phyloP scores from a whole-genome alignment of 2,113 vertebrate genomes.

The Phrynosoma platyrhinos region DNA sequence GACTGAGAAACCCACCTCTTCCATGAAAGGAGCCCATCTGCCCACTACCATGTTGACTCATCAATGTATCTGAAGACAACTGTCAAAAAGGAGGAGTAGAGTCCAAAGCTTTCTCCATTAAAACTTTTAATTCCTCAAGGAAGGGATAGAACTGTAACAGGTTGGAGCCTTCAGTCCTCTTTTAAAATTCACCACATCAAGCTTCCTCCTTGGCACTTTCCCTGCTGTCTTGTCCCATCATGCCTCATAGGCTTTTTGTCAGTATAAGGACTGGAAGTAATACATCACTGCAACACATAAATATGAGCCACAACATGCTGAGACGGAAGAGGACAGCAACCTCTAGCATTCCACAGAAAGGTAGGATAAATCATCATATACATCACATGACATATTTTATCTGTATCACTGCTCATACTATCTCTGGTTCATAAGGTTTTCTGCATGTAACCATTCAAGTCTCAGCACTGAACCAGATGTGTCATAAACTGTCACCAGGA shows the following conservation, averaged over 20 bases:
- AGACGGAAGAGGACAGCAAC: neutral
- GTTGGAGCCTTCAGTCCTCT: neutral
- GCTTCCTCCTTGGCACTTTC: neutral
- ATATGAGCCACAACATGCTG: neutral
- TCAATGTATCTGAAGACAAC: too few species aligned
- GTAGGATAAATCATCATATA: neutral
- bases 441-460: neutral
- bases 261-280: neutral
- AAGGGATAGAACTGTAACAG: neutral
- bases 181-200: neutral
- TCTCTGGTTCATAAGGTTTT: neutral
- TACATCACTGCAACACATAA: neutral
- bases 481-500: neutral
- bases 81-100: too few species aligned
- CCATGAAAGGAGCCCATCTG: too few species aligned
- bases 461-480: neutral
- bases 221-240: neutral
- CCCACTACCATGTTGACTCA: too few species aligned
- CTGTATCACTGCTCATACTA: neutral
- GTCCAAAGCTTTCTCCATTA: too few species aligned
- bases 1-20: too few species aligned
- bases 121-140: too few species aligned
- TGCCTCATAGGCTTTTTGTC: neutral
- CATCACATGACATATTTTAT: neutral
- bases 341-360: neutral